A percentile compares a stretch with the other conserved stretches of the same genome.
Conservation (phyloP, 2,113 vertebrate species). For the Electrona antarctica region DNA sequence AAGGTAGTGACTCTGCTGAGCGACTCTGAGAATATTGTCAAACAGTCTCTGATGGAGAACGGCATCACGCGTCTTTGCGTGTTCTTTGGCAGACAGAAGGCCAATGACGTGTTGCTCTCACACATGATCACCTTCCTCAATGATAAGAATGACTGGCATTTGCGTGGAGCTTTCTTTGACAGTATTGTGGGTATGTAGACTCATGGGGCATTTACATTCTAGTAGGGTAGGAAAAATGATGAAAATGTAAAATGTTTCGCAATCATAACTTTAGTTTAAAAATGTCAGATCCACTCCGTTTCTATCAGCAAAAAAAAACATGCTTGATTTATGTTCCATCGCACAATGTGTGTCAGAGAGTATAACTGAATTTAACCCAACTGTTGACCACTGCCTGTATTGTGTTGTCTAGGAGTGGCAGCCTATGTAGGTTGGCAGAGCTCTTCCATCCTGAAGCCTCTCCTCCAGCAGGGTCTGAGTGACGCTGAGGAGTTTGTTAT, state of each 20-base stretch:
- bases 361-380: too few relatives aligned
- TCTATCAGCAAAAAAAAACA: too few relatives aligned
- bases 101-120: conserved; percentile 95
- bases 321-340: too few relatives aligned
- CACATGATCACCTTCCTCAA: conserved; percentile 99
- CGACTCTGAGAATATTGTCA: conserved; percentile 97
- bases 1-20: conserved; percentile 98
- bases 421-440: conserved; percentile 99
- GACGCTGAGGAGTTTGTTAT: conserved; percentile 99
- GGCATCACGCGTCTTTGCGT: conserved; percentile 97
- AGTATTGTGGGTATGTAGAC: conserved; percentile 92
- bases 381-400: neutral
- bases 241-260: too few relatives aligned
- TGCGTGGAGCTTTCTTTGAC: conserved; percentile 97
- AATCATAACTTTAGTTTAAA: too few relatives aligned
- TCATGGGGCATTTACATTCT: neutral
- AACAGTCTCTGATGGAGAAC: conserved; percentile 97
- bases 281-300: too few relatives aligned
- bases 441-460: conserved; percentile 95
- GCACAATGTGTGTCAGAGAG: too few relatives aligned
- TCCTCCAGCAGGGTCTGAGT: conserved; percentile 95
- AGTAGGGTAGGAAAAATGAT: too few relatives aligned
- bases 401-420: conserved; percentile 85
- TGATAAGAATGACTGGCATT: conserved; percentile 98
- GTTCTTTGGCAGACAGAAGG: conserved; percentile 97